Evolutionary conservation across 2,113 vertebrate species (phyloP).

Genomic region (Epinephelus cyanopodus): DNA sequence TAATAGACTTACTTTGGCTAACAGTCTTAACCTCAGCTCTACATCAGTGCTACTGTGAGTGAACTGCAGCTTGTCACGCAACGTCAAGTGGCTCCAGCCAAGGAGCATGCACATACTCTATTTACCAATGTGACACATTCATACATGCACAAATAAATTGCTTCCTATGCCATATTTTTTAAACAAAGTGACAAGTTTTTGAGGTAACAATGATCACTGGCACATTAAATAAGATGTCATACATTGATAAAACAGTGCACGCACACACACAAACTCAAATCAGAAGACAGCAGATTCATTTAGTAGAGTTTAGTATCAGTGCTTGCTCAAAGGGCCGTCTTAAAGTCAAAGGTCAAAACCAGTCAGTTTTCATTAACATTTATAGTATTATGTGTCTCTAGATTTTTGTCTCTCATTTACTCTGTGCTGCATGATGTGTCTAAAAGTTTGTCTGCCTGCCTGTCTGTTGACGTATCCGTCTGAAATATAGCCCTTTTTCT

Average conservation of each 20-base stretch:
- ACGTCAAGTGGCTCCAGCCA: background rate
- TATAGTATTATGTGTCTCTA: background rate
- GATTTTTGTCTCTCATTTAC: background rate
- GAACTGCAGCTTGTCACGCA: slow-evolving; percentile 47
- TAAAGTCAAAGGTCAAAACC: slow-evolving; percentile 6
- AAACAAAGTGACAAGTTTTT: background rate
- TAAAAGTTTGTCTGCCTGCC: background rate
- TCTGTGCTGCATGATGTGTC: background rate
- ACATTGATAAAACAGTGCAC: background rate
- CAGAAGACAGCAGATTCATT: background rate
- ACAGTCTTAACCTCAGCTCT: slow-evolving; percentile 47
- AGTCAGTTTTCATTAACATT: background rate
- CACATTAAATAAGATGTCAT: background rate
- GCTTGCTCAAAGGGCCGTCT: background rate
- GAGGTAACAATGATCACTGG: background rate
- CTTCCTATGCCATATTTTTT: background rate
- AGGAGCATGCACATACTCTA: background rate
- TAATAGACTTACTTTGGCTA: slow-evolving; percentile 61
- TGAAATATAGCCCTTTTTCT: slow-evolving; percentile 56
- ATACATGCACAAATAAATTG: background rate
- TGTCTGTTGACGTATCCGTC: slow-evolving; percentile 35
- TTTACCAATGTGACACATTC: background rate
- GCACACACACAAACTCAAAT: background rate
- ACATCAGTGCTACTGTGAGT: slow-evolving; percentile 22
- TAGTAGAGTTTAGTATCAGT: background rate